Conservation (phyloP, 1,140 invertebrate species). For the Diachasma alloeum region DNA sequence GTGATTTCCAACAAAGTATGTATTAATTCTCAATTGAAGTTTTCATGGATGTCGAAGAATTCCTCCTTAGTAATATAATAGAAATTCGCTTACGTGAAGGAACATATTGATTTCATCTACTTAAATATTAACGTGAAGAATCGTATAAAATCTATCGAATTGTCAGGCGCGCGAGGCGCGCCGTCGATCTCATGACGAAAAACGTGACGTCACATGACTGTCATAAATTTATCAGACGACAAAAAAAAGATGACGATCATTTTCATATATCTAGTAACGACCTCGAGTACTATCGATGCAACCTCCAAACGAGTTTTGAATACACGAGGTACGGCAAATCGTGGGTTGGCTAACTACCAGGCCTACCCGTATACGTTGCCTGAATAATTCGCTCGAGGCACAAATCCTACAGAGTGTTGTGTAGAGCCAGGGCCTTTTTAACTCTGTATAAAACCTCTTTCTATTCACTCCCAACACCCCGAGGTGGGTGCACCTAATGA, state of each 20-base stretch:
- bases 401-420: neutral
- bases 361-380: slow-evolving; percentile 37
- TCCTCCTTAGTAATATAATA: too few species aligned
- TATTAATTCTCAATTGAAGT: too few species aligned
- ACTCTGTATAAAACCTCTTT: neutral
- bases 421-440: neutral
- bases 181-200: too few species aligned
- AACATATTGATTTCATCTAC: too few species aligned
- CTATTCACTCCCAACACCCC: slow-evolving; percentile 5
- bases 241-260: too few species aligned
- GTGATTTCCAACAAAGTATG: too few species aligned
- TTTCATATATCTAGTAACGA: neutral
- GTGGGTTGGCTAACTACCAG: slow-evolving; percentile 47
- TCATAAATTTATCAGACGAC: too few species aligned
- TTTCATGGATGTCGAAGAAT: too few species aligned
- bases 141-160: too few species aligned
- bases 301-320: slow-evolving; percentile 27
- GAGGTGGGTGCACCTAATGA: slow-evolving; percentile 36
- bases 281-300: slow-evolving; percentile 18
- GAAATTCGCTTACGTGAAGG: too few species aligned
- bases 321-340: slow-evolving; percentile 21
- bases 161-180: too few species aligned
- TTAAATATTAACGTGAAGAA: too few species aligned
- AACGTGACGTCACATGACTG: neutral
- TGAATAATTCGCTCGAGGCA: slow-evolving; percentile 45